These are phyloP conservation scores for Rhagophthalmus giganteus DNA, from an alignment of 2,888 invertebrate genomes.

Conservation along the genomic window DNA sequence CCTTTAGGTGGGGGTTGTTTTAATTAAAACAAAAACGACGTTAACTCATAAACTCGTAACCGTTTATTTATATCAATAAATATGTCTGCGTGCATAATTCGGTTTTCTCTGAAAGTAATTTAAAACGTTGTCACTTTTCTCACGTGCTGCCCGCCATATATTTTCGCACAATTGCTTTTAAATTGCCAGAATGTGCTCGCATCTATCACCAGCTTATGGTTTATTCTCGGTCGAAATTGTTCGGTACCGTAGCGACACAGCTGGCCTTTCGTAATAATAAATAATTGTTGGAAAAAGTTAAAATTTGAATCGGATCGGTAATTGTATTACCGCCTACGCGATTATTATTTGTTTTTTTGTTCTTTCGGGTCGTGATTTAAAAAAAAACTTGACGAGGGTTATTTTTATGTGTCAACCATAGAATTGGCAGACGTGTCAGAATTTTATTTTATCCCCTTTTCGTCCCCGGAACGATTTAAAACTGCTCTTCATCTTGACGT, in stretches of 20 bases:
- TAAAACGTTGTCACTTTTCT: conserved; percentile 30
- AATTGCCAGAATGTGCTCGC: conserved; percentile 24
- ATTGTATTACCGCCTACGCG: conserved; percentile 1
- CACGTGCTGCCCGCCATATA: conserved; percentile 22
- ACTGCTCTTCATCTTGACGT: too few species aligned
- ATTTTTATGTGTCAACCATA: too few species aligned
- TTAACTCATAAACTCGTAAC: background rate
- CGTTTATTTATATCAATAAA: background rate
- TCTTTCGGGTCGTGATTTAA: too few species aligned
- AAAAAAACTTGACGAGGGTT: background rate
- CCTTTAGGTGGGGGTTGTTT: too few species aligned
- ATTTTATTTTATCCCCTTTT: too few species aligned
- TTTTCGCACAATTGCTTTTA: conserved; percentile 29
- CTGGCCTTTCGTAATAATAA: conserved; percentile 24
- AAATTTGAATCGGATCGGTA: conserved; percentile 11
- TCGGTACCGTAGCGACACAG: conserved; percentile 10
- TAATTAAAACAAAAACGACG: background rate
- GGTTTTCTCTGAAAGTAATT: conserved; percentile 18
- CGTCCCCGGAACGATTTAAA: too few species aligned
- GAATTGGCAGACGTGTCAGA: too few species aligned
- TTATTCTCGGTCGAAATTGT: conserved; percentile 21
- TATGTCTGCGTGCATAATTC: conserved; percentile 3
- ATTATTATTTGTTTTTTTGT: background rate
- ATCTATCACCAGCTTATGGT: conserved; percentile 29
- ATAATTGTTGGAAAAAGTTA: conserved; percentile 12